Evolutionary conservation across 1,140 invertebrate genomes (phyloP), one percentile per base, ranked within the genome.

Genomic region (Aleiodes sp.): DNA sequence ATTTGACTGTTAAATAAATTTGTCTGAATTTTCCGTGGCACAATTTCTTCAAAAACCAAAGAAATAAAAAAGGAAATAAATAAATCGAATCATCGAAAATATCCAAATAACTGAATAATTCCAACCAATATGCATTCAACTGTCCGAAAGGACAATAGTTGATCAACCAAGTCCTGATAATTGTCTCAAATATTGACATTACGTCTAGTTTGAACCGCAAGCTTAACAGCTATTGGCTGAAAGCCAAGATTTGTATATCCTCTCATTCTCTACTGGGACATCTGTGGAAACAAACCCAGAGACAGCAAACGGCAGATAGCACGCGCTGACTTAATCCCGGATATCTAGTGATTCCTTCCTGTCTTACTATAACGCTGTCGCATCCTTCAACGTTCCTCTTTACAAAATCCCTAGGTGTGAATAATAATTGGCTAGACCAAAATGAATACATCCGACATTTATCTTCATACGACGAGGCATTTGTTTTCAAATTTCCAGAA

Each of bases 201-300:
- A 24, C 16, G 46, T 26, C 46, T 16, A 10, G 21, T 24, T 52
- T 52, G 6, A 6, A 24, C 7, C 19, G 1, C 6, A 21, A 43
- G 46, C 21, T 52, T 24, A 52, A 16, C 16, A 52, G 46, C 19
- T 24, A 52, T 52, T 52, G 46, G 46, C 46, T 24, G 16, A 52
- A 52, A 52, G 46, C 46, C 46, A 52, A 21, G 46, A 52, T 52
- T 52, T 52, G 46, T 52, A 24, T 52, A 52, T 52, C 46, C 46
- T 21, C 46, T 21, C 21, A 52, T 52, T 52, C 21, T 52, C 46
- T 10, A 52, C 46, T 21, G 46, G 46, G 46, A 52, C 46, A 52
- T 52, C 21, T 52, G 21, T 24, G 21, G 46, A 52, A 52, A 52
- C 46, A 52, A 52, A 24, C 46, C 19, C 46, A 21, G 46, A 52